Base-by-base conservation (phyloP, 2,113 vertebrate genomes). In the Gobius niger region DNA sequence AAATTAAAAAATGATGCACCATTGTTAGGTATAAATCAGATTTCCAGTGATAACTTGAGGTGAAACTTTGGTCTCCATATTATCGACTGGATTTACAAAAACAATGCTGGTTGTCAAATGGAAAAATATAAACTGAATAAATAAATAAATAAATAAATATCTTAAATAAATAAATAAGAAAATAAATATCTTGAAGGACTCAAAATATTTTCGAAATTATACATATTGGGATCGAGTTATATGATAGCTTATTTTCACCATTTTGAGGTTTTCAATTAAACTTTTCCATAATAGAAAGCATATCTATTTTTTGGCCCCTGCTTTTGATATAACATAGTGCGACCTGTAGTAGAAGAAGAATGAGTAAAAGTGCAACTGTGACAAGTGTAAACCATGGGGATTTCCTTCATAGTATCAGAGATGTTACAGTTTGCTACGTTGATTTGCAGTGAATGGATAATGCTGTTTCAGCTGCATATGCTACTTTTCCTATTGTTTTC, bases 31-130 rank as follows among this genome's bases (percentile, higher is more conserved):
- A 91, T 80, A 81, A 80, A 84, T 34, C 88, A 67, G 65, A 76
- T 70, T 65, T 81, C 82, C 81, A 91, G 84, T 65, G 75, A 80
- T 70, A 77, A 81, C 78, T 72, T 80, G 79, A 85, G 84, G 81
- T 88, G 85, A 90, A 86, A 90, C 83, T 84, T 87, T 92, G 85
- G 81, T 91, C 82, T 90, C 87, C 82, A 63, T 76, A 70, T 85
- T 76, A 85, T 76, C 84, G 59, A 84, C 86, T 84, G 77, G 85
- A 84, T 73, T 75, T 85, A 40, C 24, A 66, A 87, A 85, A 87
- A 84, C 59, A 54, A 54, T 54, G 75, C 78, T 85, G 84, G 82
- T 88, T 71, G 56, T 87, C 77, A 78, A 63, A 76, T 73, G 64
- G 61, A 84, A 78, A 76, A 76, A 65, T 66, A 75, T 41, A 77